phyloP scores from a whole-genome alignment of 2,797 vertebrate species.

The Discoglossus pictus region DNA sequence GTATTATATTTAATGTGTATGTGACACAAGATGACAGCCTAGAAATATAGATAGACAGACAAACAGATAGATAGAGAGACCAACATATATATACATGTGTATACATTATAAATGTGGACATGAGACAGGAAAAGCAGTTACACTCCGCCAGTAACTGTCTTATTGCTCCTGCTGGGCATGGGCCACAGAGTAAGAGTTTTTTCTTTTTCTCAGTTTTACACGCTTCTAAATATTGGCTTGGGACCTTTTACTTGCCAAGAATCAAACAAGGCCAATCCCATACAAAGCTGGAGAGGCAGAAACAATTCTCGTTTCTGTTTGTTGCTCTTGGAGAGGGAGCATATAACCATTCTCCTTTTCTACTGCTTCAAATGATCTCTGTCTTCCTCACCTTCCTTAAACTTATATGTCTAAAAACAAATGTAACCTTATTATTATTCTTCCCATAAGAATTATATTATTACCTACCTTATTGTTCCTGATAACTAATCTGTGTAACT shows the following conservation, averaged over 20 bases:
- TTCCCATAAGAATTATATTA: no score
- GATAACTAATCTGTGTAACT: no score
- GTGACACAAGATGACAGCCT: no score
- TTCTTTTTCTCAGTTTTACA: slow-evolving; percentile 27
- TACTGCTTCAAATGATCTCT: slow-evolving; percentile 1
- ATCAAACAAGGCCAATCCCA: not conserved
- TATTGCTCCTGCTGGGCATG: slow-evolving; percentile 37
- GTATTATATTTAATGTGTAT: no score
- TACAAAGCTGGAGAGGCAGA: not conserved
- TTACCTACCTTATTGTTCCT: no score
- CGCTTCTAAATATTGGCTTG: slow-evolving; percentile 7
- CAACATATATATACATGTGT: no score
- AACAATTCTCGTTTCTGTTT: not conserved
- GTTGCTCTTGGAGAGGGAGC: no score
- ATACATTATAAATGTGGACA: not conserved
- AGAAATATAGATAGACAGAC: no score
- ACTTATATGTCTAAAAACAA: no score
- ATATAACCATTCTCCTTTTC: not conserved
- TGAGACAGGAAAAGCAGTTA: slow-evolving; percentile 15
- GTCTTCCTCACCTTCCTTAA: not conserved
- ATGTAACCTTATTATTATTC: no score
- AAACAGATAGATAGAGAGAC: not conserved
- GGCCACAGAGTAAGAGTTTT: slow-evolving; percentile 1
- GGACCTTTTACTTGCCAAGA: slow-evolving; percentile 22
- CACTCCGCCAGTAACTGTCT: slow-evolving; percentile 2